Conservation (phyloP, 2,888 invertebrate genomes). For the Actias luna region DNA sequence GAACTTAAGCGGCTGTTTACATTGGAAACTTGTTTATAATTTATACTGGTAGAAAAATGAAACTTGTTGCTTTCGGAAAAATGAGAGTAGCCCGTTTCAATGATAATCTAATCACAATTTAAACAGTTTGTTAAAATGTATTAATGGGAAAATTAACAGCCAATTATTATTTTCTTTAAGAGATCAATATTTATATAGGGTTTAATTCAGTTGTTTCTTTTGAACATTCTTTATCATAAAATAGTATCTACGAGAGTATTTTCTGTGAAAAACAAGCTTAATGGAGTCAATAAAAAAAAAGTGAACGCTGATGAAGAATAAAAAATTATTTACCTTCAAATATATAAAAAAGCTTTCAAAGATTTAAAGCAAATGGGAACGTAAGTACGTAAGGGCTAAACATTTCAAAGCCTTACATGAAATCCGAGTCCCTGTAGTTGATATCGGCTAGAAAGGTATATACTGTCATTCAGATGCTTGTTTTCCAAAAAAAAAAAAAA, state of each 20-base stretch:
- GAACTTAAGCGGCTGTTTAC: not conserved
- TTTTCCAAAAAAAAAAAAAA: not conserved
- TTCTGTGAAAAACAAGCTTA: too few species aligned
- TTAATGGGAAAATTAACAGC: not conserved
- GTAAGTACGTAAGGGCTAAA: too few species aligned
- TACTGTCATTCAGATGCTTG: not conserved
- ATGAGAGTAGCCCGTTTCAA: not conserved
- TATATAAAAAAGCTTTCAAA: too few species aligned
- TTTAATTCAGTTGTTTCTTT: not conserved
- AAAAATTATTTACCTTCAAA: too few species aligned
- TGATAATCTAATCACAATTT: not conserved
- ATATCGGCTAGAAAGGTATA: too few species aligned
- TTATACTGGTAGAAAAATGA: constrained; percentile 21
- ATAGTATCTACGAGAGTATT: too few species aligned
- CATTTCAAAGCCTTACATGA: too few species aligned
- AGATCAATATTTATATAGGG: not conserved
- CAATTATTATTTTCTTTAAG: not conserved
- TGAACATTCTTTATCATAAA: too few species aligned
- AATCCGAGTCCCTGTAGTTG: too few species aligned
- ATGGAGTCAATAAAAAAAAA: too few species aligned
- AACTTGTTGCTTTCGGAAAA: not conserved
- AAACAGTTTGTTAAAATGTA: not conserved
- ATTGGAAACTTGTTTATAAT: constrained; percentile 11
- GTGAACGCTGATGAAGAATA: too few species aligned
- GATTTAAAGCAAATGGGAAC: too few species aligned